These are phyloP conservation scores for Paralichthys olivaceus DNA, from an alignment of 2,113 vertebrate genomes.

Conservation along the genomic window DNA sequence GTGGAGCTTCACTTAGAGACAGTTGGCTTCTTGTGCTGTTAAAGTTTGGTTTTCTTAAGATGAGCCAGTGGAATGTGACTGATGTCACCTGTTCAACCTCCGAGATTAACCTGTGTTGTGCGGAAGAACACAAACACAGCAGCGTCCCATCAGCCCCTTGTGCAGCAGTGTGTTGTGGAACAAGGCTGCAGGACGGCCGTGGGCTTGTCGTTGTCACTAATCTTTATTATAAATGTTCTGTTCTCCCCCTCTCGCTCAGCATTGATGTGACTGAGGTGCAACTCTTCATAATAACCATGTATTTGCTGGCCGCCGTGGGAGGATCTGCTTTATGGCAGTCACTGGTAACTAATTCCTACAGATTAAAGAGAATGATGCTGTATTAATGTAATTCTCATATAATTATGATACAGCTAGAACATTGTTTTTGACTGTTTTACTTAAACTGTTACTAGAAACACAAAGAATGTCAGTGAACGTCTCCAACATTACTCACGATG, in stretches of 20 bases:
- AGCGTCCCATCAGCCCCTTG: not conserved
- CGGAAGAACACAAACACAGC: accelerated
- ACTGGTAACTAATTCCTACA: slow-evolving; percentile 86
- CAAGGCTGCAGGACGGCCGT: slow-evolving; percentile 24
- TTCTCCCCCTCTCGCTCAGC: slow-evolving; percentile 88
- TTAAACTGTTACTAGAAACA: slow-evolving; percentile 7
- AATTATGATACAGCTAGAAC: slow-evolving; percentile 4
- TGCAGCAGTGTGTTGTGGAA: slow-evolving; percentile 32
- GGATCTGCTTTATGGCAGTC: slow-evolving; percentile 98
- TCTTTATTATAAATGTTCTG: slow-evolving; percentile 79
- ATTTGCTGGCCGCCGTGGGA: slow-evolving; percentile 98
- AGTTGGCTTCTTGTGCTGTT: too few species aligned
- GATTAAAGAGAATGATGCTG: slow-evolving; percentile 13
- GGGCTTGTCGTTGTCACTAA: slow-evolving; percentile 70
- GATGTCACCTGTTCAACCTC: not conserved
- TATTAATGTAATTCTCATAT: slow-evolving; percentile 2
- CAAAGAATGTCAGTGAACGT: not conserved
- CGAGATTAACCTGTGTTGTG: not conserved
- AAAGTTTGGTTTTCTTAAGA: not conserved
- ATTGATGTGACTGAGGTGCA: slow-evolving; percentile 99
- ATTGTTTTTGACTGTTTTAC: slow-evolving; percentile 17
- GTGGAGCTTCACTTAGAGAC: too few species aligned
- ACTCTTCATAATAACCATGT: slow-evolving; percentile 99
- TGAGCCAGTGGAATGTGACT: not conserved
- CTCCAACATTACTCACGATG: slow-evolving; percentile 31